Evolutionary conservation across 2,888 invertebrate genomes (phyloP), one percentile per base, ranked within the genome.

Genomic region (Portevinia maculata): DNA sequence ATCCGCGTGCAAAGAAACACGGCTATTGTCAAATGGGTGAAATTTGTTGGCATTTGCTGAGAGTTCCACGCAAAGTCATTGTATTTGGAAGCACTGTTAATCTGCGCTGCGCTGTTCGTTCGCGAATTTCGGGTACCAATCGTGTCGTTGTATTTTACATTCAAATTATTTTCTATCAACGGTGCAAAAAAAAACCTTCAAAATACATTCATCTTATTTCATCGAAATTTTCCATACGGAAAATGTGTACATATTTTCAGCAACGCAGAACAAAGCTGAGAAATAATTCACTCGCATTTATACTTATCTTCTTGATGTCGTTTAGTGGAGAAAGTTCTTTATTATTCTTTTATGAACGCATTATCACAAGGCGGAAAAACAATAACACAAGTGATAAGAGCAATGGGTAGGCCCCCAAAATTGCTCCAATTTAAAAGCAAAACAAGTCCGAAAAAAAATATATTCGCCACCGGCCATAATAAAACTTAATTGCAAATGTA

Each of bases 381-480:
- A 79, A 74, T 67, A 79, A 62, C 62, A 79, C 67, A 67, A 15
- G 13, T 13, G 67, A 74, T 74, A 74, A 67, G 65, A 15, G 5
- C n/a, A n/a, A n/a, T n/a, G n/a, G n/a, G n/a, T n/a, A 28, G 5
- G 34, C 46, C 48, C 46, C 41, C 21, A 8, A 19, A 57, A 69
- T 69, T 8, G 19, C 13, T 55, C 21, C 39, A 50, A 50, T 52
- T 21, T 6, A 3, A 46, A 19, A 13, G 21, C 21, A 48, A 48
- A 48, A 24, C 13, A 48, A 24, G 7, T 7, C 28, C 24, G 24
- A 7, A 48, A 48, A 6, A 52, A 32, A 28, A 39, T n/a, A 30
- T 39, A 11, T 13, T 24, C n/a, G n/a, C n/a, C n/a, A 7, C 13
- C 5, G 15, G 11, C 11, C 7, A 32, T 32, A 24, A 55, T 46